These are phyloP conservation scores for Ondatra zibethicus DNA, from an alignment of 2,113 vertebrate species.

Conservation along the genomic window DNA sequence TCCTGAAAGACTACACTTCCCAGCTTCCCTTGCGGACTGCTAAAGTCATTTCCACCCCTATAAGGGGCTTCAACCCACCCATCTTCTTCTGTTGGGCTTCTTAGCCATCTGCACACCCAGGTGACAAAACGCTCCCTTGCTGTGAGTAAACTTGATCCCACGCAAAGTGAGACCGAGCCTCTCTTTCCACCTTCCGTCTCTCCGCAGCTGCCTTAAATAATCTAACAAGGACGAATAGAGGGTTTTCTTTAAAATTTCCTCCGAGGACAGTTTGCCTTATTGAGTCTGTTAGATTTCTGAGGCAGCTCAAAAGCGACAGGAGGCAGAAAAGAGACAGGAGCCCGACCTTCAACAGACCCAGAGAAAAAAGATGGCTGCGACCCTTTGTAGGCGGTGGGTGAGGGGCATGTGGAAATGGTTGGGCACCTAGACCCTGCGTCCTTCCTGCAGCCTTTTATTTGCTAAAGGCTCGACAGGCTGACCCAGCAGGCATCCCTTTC, in stretches of 20 bases:
- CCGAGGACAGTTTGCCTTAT: neutral
- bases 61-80: neutral
- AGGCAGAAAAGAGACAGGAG: neutral
- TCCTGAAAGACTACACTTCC: neutral
- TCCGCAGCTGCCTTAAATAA: neutral
- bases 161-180: neutral
- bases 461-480: neutral
- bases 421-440: neutral
- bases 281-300: neutral
- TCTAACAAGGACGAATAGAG: neutral
- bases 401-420: neutral
- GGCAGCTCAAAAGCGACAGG: neutral
- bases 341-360: neutral
- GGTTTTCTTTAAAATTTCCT: neutral
- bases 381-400: neutral
- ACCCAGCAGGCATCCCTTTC: neutral
- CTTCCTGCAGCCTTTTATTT: neutral
- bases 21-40: neutral
- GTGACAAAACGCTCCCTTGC: neutral
- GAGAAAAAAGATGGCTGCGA: neutral
- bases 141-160: neutral
- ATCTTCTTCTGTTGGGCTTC: neutral
- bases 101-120: neutral
- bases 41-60: neutral
- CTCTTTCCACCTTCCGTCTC: neutral